A percentile compares a stretch with the other conserved stretches of the same genome.
These are phyloP conservation scores for Trichosurus vulpecula DNA, from an alignment of 2,797 vertebrate species.

Conservation along the genomic window DNA sequence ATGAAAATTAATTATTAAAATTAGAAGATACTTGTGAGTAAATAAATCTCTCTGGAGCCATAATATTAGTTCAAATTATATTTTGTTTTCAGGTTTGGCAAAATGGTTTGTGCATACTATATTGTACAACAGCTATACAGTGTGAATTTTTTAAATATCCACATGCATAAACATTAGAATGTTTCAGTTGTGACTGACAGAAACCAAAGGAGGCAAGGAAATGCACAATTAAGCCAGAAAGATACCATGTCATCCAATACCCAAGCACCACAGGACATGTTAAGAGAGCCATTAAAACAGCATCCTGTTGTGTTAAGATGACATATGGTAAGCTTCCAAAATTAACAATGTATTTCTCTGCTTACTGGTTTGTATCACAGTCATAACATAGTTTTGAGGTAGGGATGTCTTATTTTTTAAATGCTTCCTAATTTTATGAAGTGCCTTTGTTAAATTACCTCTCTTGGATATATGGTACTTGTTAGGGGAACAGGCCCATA, in stretches of 20 bases:
- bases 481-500: constrained; percentile 24
- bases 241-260: constrained; percentile 1
- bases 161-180: constrained; percentile 42
- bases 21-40: background rate
- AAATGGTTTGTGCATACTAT: constrained; percentile 36
- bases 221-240: constrained; percentile 61
- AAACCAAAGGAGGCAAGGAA: constrained; percentile 64
- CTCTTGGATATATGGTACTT: constrained; percentile 1
- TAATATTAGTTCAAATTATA: background rate
- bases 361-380: constrained; percentile 56
- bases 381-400: constrained; percentile 40
- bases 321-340: constrained; percentile 64
- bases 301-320: constrained; percentile 47
- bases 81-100: constrained; percentile 52
- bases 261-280: constrained; percentile 27
- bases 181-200: constrained; percentile 52
- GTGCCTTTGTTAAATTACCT: background rate
- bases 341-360: constrained; percentile 67
- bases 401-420: constrained; percentile 54
- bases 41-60: constrained; percentile 16
- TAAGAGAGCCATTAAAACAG: constrained; percentile 45
- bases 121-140: constrained; percentile 46
- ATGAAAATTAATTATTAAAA: constrained; percentile 53
- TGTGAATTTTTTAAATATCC: constrained; percentile 37
- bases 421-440: constrained; percentile 40